A percentile compares a stretch with the other conserved stretches of the same genome.
These are phyloP conservation scores for Progne subis DNA, from an alignment of 2,113 vertebrate genomes.

Conservation along the genomic window DNA sequence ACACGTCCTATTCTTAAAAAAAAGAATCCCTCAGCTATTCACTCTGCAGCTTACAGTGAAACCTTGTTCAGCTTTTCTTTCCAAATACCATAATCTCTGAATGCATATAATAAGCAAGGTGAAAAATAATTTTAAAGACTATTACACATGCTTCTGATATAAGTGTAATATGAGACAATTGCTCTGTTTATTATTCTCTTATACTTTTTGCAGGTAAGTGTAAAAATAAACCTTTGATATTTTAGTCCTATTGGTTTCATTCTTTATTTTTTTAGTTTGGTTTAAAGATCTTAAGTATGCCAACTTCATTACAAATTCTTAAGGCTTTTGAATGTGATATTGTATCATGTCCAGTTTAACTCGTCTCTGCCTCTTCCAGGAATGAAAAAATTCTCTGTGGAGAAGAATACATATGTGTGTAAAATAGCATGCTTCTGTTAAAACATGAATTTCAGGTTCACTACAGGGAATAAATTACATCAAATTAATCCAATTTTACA, in stretches of 20 bases:
- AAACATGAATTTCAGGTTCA: neutral
- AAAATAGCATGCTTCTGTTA: neutral
- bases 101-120: neutral
- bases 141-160: neutral
- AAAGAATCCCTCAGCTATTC: slow-evolving; percentile 36
- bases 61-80: slow-evolving; percentile 25
- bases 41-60: slow-evolving; percentile 23
- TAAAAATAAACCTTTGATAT: neutral
- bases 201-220: neutral
- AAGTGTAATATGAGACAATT: neutral
- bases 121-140: slow-evolving; percentile 36
- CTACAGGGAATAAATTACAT: neutral
- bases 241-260: neutral
- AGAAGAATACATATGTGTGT: neutral
- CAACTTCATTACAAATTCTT: slow-evolving; percentile 10
- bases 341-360: neutral
- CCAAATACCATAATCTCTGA: neutral
- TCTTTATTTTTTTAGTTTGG: neutral
- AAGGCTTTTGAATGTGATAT: neutral
- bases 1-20: slow-evolving; percentile 32
- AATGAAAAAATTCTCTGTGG: neutral
- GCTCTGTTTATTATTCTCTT: neutral
- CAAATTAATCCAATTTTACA: neutral
- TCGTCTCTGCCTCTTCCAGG: neutral
- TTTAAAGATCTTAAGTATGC: slow-evolving; percentile 16